Conservation (phyloP, 2,888 invertebrate genomes). For the Scelioninae gen. 1 region DNA sequence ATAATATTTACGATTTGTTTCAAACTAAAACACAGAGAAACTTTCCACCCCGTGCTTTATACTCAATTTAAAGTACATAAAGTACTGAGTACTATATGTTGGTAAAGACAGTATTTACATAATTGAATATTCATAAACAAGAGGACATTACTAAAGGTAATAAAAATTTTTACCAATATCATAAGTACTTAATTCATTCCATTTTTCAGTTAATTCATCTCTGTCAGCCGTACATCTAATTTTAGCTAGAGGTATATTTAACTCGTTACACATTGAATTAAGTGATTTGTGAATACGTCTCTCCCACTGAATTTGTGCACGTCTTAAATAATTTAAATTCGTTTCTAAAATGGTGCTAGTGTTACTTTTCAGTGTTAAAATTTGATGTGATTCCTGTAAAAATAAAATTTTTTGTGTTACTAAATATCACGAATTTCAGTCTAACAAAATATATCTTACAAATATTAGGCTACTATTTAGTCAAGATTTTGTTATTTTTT, state of each 20-base stretch:
- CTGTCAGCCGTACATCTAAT: slow-evolving; percentile 90
- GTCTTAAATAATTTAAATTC: slow-evolving; percentile 88
- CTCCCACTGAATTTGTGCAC: slow-evolving; percentile 96
- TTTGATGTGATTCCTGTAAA: slow-evolving; percentile 52
- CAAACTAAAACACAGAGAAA: no score
- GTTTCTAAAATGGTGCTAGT: slow-evolving; percentile 62
- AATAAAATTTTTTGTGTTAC: neutral
- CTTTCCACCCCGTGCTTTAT: no score
- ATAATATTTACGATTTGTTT: no score
- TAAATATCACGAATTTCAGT: no score
- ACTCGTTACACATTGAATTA: slow-evolving; percentile 96
- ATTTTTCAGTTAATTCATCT: slow-evolving; percentile 93
- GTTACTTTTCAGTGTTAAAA: slow-evolving; percentile 38
- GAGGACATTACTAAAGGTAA: no score
- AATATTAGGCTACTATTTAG: no score
- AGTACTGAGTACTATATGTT: no score
- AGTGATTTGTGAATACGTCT: slow-evolving; percentile 96
- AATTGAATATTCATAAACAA: no score
- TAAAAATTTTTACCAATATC: slow-evolving; percentile 92
- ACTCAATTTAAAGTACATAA: no score
- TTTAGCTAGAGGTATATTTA: slow-evolving; percentile 93
- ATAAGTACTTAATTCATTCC: slow-evolving; percentile 96
- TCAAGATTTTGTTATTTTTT: no score
- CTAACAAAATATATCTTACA: no score
- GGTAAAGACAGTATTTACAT: no score